Conservation (phyloP, 2,888 invertebrate species). For the Cosmia trapezina region DNA sequence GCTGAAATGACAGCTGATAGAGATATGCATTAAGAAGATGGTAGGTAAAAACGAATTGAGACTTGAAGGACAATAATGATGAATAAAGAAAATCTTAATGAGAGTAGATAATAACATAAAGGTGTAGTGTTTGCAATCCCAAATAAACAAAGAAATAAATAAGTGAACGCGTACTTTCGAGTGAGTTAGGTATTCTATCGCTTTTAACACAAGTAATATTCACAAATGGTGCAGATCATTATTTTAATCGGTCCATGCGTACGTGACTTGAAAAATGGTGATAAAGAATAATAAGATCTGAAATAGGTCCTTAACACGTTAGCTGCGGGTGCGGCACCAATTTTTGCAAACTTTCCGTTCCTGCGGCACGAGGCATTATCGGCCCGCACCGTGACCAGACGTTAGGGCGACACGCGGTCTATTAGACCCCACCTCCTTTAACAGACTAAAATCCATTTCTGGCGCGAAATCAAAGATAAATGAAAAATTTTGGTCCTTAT, state of each 20-base stretch:
- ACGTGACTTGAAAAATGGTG: neutral
- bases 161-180: neutral
- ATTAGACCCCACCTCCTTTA: too few species aligned
- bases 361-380: too few species aligned
- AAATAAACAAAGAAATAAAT: neutral
- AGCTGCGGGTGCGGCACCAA: too few species aligned
- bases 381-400: too few species aligned
- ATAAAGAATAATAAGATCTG: neutral
- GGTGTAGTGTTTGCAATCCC: neutral
- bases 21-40: neutral
- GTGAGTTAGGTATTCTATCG: neutral
- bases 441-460: too few species aligned
- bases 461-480: too few species aligned
- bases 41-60: neutral
- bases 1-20: too few species aligned
- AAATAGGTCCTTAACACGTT: too few species aligned
- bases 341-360: too few species aligned
- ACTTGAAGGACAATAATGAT: neutral
- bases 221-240: slow-evolving; percentile 1
- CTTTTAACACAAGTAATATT: neutral
- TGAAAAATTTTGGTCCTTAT: too few species aligned
- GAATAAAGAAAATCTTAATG: neutral
- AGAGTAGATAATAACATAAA: neutral
- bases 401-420: too few species aligned
- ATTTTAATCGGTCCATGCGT: neutral